These are phyloP conservation scores for Oedothorax gibbosus DNA, from an alignment of 1,140 invertebrate species.

Conservation along the genomic window DNA sequence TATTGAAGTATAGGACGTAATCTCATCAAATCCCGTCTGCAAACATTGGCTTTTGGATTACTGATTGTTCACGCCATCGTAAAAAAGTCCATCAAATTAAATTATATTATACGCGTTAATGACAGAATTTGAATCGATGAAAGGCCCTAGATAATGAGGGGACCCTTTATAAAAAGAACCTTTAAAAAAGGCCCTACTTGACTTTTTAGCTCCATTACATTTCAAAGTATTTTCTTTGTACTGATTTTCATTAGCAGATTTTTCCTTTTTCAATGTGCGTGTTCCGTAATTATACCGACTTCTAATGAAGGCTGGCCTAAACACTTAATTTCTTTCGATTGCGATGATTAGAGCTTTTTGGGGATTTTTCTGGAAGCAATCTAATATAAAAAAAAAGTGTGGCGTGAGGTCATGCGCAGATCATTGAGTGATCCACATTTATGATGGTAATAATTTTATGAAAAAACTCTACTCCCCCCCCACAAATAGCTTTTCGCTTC, in stretches of 20 bases:
- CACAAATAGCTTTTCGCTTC: not conserved
- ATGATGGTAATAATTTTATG: slow-evolving; percentile 51
- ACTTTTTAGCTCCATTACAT: slow-evolving; percentile 58
- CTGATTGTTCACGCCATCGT: slow-evolving; percentile 41
- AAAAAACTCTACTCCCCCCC: not conserved
- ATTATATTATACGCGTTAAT: slow-evolving; percentile 56
- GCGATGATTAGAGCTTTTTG: not conserved
- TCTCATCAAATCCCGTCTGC: slow-evolving; percentile 37
- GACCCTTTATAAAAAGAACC: slow-evolving; percentile 38
- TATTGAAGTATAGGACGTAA: slow-evolving; percentile 15
- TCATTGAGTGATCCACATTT: slow-evolving; percentile 42
- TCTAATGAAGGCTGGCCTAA: slow-evolving; percentile 55
- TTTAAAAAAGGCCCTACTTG: slow-evolving; percentile 31
- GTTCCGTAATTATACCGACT: slow-evolving; percentile 45
- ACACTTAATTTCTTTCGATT: slow-evolving; percentile 56
- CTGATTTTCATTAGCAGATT: slow-evolving; percentile 49
- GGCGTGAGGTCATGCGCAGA: slow-evolving; percentile 29
- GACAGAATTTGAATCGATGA: slow-evolving; percentile 42
- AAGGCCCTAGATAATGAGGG: slow-evolving; percentile 39
- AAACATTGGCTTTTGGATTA: slow-evolving; percentile 36
- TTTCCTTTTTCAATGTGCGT: slow-evolving; percentile 44
- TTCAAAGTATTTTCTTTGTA: slow-evolving; percentile 52
- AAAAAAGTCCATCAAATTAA: slow-evolving; percentile 38
- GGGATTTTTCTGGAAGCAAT: too few species aligned
- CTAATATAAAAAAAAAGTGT: slow-evolving; percentile 6